Evolutionary conservation across 1,140 invertebrate species (phyloP), one percentile per base, ranked within the genome.

Genomic region (Akabosia matsudoensis): DNA sequence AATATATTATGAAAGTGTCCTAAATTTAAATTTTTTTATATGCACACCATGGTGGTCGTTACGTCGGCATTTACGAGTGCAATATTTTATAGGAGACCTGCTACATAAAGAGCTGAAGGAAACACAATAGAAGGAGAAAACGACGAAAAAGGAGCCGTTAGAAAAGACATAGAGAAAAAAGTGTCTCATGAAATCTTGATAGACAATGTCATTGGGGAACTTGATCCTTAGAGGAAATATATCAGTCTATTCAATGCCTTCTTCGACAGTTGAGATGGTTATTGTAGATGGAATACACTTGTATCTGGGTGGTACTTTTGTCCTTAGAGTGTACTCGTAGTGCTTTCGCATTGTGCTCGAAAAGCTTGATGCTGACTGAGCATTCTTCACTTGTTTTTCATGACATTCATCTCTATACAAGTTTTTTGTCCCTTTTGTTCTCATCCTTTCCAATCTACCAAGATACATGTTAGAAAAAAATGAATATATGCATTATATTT

Each of bases 131-230:
- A n/a, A n/a, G n/a, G n/a, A n/a, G 24, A 61, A 61, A n/a, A 22
- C 24, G 7, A 7, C 7, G 13, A 16, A 61, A 4, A 61, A 4
- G 3, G 14, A 61, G 54, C 13, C 7, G n/a, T 7, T 16, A 61
- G 7, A 22, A 61, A 22, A 61, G 54, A 61, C 13, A n/a, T 14
- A 22, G 54, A 22, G 37, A 45, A 45, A 24, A 61, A 67, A 67
- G 61, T 67, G 61, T 67, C 61, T 67, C 61, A 31, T 67, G 61
- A 67, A 67, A 67, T 67, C 61, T 67, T 67, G 61, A 67, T 67
- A 67, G 61, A 67, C 61, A 67, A 7, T 67, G 61, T 67, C 61
- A 67, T 67, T 67, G 61, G 61, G 61, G 61, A 67, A 67, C 61
- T 67, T 67, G 61, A 67, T 67, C 61, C 61, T 67, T 67, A 22